Evolutionary conservation across 2,113 vertebrate genomes (phyloP), one percentile per base, ranked within the genome.

Genomic region (Pampusana beccarii): DNA sequence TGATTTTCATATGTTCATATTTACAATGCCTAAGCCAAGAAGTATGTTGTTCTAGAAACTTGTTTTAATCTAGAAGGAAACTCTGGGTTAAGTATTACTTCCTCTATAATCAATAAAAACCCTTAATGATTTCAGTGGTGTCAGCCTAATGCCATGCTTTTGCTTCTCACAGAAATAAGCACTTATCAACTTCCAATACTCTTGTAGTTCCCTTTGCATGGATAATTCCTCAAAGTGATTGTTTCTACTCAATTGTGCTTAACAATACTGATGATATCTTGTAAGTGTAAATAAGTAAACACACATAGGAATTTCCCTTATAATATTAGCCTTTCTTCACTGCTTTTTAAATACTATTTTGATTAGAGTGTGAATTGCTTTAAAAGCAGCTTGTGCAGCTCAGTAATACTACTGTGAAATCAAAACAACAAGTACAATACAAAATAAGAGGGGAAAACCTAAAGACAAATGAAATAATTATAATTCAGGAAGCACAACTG

Each of bases 21-120:
- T 97, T 96, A 94, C 53, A 97, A 94, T 71, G 51, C 73, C 74
- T 96, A 94, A 92, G 90, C 92, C 96, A 48, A 91, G 90, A 96
- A 92, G 7, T 82, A 92, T 61, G 70, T 75, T 93, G 60, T 58
- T 88, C 85, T 84, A 96, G 85, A 97, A 97, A 97, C 70, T 89
- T 70, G 80, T 72, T 94, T 97, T 97, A 91, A 95, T 95, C 81
- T 96, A 48, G 54, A 95, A 94, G 86, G 66, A 97, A 96, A 97
- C 81, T 91, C 94, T 60, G 60, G 18, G 46, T 94, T 88, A 93
- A 90, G 94, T 74, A 85, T 66, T 62, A 90, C 86, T 86, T 91
- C 48, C 24, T 85, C 38, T 72, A 46, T 29, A 94, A 92, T 62
- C 42, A 73, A 71, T 85, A 94, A 33, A 95, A 85, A 83, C 53